Percentiles rank a stretch among this genome's conserved stretches.
Evolutionary conservation across 2,888 invertebrate genomes (phyloP).

Genomic region (Ashinkailepas kermadecensis): DNA sequence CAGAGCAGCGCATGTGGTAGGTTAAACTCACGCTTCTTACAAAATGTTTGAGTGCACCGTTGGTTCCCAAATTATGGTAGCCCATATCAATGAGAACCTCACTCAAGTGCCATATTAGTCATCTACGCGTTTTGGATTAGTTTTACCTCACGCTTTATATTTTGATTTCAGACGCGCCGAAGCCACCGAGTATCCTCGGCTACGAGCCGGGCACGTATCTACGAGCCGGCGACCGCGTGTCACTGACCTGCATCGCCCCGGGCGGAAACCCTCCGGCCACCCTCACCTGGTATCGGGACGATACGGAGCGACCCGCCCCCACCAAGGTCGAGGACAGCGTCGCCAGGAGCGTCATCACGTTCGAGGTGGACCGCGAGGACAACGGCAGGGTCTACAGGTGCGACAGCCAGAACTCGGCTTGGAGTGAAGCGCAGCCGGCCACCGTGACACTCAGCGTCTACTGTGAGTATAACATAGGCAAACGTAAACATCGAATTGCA

Average conservation of each 20-base stretch:
- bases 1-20: too few relatives aligned
- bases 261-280: conserved; percentile 94
- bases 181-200: conserved; percentile 79
- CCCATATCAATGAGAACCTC: too few relatives aligned
- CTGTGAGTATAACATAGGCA: conserved; percentile 60
- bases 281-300: conserved; percentile 90
- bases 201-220: conserved; percentile 68
- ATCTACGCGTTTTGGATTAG: too few relatives aligned
- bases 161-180: conserved; percentile 72
- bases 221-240: conserved; percentile 53
- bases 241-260: conserved; percentile 80
- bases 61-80: too few relatives aligned
- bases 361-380: conserved; percentile 84
- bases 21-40: too few relatives aligned
- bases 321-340: conserved; percentile 71
- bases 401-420: conserved; percentile 85
- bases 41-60: too few relatives aligned
- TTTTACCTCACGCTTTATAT: too few relatives aligned
- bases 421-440: conserved; percentile 69
- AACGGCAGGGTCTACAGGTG: conserved; percentile 90
- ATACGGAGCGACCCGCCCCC: conserved; percentile 74
- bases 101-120: too few relatives aligned
- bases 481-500: too few relatives aligned
- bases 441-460: conserved; percentile 81
- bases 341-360: conserved; percentile 80